phyloP scores from a whole-genome alignment of 2,797 vertebrate species.

The Prunella strophiata region DNA sequence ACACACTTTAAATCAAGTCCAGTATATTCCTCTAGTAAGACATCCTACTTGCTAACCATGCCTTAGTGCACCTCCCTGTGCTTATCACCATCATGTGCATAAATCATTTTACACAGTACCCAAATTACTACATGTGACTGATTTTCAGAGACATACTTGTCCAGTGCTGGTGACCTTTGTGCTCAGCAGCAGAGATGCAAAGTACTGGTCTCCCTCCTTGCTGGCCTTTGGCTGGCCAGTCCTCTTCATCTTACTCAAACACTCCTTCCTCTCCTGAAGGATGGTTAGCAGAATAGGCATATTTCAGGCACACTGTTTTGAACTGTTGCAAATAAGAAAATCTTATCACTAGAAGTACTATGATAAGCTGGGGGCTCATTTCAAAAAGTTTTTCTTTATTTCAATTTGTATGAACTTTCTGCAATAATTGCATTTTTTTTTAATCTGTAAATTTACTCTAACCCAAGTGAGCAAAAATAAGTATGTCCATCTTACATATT shows the following conservation, averaged over 20 bases:
- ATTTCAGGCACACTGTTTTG: not conserved
- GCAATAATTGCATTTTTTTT: not conserved
- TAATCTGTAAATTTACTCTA: not conserved
- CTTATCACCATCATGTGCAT: not conserved
- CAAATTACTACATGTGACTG: not conserved
- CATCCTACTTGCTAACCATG: not conserved
- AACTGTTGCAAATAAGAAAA: not conserved
- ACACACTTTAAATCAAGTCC: not conserved
- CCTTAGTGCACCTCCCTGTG: not conserved
- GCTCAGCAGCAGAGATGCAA: not conserved
- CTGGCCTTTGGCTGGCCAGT: not conserved
- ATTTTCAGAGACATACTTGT: not conserved
- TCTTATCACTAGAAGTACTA: not conserved
- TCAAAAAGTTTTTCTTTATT: not conserved
- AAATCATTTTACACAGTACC: not conserved
- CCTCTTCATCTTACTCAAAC: not conserved
- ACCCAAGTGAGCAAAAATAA: slow-evolving; percentile 34
- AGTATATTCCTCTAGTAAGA: not conserved
- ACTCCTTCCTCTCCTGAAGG: not conserved
- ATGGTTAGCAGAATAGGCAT: not conserved
- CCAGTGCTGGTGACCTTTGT: not conserved
- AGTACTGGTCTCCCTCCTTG: not conserved
- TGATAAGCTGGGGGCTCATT: not conserved
- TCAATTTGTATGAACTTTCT: not conserved
- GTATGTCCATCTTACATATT: slow-evolving; percentile 13